Evolutionary conservation across 2,113 vertebrate species (phyloP), one percentile per base, ranked within the genome.

Genomic region (Climacteris rufus): DNA sequence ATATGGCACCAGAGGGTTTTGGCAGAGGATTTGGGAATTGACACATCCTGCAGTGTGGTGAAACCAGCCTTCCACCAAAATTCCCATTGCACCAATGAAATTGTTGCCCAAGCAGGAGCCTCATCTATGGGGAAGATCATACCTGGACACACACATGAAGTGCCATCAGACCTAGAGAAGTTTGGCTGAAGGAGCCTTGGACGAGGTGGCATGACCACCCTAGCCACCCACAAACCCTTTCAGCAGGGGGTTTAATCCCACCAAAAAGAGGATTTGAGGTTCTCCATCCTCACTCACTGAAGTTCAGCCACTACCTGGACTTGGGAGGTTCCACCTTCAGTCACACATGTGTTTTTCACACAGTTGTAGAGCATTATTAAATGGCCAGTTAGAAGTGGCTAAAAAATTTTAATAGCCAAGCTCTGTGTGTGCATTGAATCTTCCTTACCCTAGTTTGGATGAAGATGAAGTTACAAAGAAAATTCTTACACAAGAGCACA

Each of bases 391-490:
- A 2, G 28, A 69, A 77, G 50, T 8, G 13, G 40, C 35, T 16
- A 20, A 10, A 49, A n/a, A 23, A 30, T 45, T 71, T 69, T 61
- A 57, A 39, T 7, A 13, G 57, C 4, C 42, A 69, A 33, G 50
- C 19, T 53, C 35, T 9, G 3, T 17, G 45, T 2, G 0, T 13
- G 39, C 21, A 28, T 18, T 0, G 1, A 56, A 9, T n/a, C 40
- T 71, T 61, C 60, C 33, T 69, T 16, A 40, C 10, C 4, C 30
- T 27, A 3, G 30, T 40, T 79, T 12, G 54, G 90, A 35, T 28
- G 18, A 72, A 81, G 27, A 50, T n/a, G 30, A 13, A 80, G 85
- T 33, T 53, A 71, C 82, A 68, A 68, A 9, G 40, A 53, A 70
- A 95, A 47, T 17, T 60, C 49, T 37, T 22, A 24, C 10, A 6